phyloP scores from a whole-genome alignment of 2,113 vertebrate species.

The Heptranchias perlo region DNA sequence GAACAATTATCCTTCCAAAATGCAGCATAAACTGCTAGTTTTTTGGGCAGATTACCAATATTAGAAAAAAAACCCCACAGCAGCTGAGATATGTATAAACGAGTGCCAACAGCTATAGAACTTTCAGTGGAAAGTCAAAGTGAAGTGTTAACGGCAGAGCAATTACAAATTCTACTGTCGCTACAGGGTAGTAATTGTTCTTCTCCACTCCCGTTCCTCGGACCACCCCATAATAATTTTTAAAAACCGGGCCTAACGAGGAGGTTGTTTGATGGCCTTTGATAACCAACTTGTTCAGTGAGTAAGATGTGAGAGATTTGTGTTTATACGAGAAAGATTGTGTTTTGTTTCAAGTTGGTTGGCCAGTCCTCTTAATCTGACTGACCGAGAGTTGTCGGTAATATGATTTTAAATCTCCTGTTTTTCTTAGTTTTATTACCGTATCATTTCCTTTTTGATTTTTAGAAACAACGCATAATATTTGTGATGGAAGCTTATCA shows the following conservation, averaged over 20 bases:
- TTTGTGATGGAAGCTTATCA: not conserved
- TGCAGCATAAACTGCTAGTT: not conserved
- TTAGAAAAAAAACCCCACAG: not conserved
- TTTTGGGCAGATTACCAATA: not conserved
- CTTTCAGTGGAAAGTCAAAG: not conserved
- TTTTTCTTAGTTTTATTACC: not conserved
- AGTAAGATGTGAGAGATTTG: not conserved
- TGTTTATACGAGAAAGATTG: not conserved
- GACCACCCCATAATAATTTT: not conserved
- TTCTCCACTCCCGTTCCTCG: not conserved
- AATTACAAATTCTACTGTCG: not conserved
- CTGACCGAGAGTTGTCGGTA: not conserved
- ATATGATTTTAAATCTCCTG: not conserved
- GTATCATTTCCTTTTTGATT: not conserved
- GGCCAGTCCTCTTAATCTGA: not conserved
- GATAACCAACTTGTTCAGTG: not conserved
- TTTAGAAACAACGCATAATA: not conserved
- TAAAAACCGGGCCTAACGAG: not conserved
- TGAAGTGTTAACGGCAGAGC: not conserved
- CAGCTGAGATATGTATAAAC: constrained; percentile 11
- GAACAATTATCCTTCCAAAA: not conserved
- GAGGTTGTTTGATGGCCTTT: not conserved
- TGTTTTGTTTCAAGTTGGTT: not conserved
- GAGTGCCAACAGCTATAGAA: not conserved
- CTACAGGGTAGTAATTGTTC: not conserved